phyloP scores from a whole-genome alignment of 2,113 vertebrate genomes.

The Dinomys branickii region DNA sequence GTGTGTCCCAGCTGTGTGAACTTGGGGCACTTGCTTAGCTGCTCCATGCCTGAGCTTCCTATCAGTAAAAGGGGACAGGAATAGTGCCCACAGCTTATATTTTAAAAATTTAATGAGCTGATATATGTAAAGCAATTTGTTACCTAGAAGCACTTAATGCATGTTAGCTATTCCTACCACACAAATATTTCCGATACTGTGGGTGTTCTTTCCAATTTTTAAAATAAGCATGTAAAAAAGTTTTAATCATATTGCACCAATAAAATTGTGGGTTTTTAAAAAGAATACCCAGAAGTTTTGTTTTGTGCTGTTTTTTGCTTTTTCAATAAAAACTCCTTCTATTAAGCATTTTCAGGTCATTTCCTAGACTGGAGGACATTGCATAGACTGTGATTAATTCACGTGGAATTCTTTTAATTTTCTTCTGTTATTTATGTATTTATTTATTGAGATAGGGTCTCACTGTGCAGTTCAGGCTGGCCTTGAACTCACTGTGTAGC shows the following conservation, averaged over 20 bases:
- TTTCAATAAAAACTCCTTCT: not conserved
- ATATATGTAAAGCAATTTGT: not conserved
- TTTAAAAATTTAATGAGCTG: not conserved
- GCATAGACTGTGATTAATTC: not conserved
- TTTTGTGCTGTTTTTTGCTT: not conserved
- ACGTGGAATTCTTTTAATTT: slow-evolving; percentile 17
- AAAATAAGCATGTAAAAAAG: not conserved
- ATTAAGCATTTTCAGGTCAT: not conserved
- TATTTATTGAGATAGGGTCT: not conserved
- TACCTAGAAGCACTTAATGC: not conserved
- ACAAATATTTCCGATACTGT: not conserved
- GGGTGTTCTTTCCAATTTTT: not conserved
- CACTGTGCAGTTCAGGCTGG: not conserved
- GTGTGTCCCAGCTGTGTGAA: not conserved
- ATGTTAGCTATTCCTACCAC: not conserved
- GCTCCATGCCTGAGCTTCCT: not conserved
- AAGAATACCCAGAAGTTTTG: not conserved
- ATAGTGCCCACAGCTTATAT: not conserved
- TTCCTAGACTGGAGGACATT: not conserved
- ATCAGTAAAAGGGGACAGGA: not conserved
- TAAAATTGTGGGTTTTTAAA: not conserved
- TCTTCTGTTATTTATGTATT: not conserved
- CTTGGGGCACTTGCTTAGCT: slow-evolving; percentile 4
- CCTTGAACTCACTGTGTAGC: not conserved
- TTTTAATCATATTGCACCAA: not conserved